Evolutionary conservation across 2,113 vertebrate genomes (phyloP).

Genomic region (Turnix velox): DNA sequence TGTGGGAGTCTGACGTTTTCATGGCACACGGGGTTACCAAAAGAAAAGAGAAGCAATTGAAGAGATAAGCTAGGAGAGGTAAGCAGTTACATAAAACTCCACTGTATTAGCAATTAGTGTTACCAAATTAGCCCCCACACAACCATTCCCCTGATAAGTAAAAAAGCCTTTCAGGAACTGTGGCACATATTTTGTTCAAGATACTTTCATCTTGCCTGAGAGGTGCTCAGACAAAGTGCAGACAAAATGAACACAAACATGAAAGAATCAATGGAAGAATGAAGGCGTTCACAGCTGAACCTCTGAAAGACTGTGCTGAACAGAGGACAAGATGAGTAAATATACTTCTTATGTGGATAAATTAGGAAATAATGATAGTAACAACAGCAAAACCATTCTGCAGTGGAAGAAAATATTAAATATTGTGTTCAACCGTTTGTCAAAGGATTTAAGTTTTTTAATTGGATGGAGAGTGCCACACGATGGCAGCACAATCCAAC

Average conservation of each 20-base stretch:
- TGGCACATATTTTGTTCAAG: neutral
- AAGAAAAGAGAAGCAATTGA: neutral
- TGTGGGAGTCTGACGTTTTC: neutral
- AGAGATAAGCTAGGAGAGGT: too few species aligned
- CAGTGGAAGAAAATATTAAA: neutral
- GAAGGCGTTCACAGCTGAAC: neutral
- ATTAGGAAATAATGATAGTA: neutral
- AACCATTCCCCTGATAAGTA: neutral
- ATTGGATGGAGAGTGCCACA: neutral
- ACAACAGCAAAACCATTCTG: neutral
- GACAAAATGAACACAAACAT: neutral
- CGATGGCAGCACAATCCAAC: slow-evolving; percentile 39
- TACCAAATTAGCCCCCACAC: neutral
- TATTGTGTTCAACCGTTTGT: neutral
- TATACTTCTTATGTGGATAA: neutral
- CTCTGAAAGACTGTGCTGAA: neutral
- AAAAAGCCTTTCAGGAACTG: neutral
- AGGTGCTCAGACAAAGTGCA: neutral
- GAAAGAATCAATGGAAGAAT: neutral
- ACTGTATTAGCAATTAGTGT: too few species aligned
- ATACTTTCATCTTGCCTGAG: neutral
- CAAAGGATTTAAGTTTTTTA: neutral
- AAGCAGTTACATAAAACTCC: neutral
- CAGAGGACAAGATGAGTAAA: neutral
- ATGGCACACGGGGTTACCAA: neutral